Base-by-base conservation (phyloP, 92 coral and sea anemone species). In the Scolanthus callimorphus region DNA sequence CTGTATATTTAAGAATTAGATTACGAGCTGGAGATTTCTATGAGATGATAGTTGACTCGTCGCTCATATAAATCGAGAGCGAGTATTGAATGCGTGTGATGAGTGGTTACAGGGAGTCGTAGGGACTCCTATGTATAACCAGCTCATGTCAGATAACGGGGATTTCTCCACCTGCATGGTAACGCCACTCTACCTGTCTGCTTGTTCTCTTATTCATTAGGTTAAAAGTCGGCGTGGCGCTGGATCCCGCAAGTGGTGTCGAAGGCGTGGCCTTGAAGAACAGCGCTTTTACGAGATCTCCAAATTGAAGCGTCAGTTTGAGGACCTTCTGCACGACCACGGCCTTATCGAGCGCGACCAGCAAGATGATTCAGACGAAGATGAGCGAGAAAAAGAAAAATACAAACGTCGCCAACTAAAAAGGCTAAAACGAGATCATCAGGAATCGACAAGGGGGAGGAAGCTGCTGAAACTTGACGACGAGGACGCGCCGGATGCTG, bases 261-360 rank as follows among this genome's bases (percentile, higher is more conserved):
- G 65, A 37, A 76, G 96, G 54, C 71, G 96, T 51, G 96, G 94
- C 43, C 80, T 92, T 6, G 98, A 92, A 47, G 96, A 92, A 27
- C 98, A 92, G 73, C 78, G 98, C 6, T 92, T 92, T 59, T 92
- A 92, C 57, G 98, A 92, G 47, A 84, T 92, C 85, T 67, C 96
- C 8, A 92, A 92, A 59, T 79, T 92, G 2, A 88, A 92, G 78
- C 80, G 85, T 13, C 98, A 92, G 59, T 92, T 92, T 59, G 96
- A 92, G 49, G 86, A 78, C 29, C 74, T 92, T 41, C 34, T 92
- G 19, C 81, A 62, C 60, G 98, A 92, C 63, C 90, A 82, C 53
- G 82, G 81, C 26, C 57, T 88, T 39, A 27, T 84, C 21, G 81
- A 92, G 60, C 82, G 51, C 28, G 83, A 82, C 29, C 76, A 51